Evolutionary conservation across 2,888 invertebrate species (phyloP).

Genomic region (Thymelicus sylvestris): DNA sequence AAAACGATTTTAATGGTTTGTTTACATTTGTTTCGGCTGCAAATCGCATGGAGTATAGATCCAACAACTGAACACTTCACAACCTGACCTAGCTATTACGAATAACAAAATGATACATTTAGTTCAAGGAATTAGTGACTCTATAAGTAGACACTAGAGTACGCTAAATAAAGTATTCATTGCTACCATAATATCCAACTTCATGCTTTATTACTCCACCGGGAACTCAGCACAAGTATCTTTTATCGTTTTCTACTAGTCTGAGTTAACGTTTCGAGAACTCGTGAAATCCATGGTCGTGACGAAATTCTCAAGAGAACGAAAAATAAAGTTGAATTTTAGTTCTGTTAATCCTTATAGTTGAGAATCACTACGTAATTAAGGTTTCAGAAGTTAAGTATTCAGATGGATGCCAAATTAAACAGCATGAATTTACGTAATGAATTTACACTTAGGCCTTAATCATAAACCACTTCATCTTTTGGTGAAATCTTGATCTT

Average conservation of each 20-base stretch:
- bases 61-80: no score
- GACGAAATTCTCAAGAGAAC: neutral
- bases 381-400: no score
- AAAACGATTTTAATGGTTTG: no score
- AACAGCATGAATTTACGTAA: no score
- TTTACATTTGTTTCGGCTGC: no score
- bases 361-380: no score
- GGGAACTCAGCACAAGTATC: constrained; percentile 17
- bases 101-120: neutral
- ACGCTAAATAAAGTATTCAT: constrained; percentile 33
- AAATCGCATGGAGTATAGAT: no score
- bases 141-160: neutral
- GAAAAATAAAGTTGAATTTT: neutral
- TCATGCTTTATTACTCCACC: constrained; percentile 25
- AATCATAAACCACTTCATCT: no score
- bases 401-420: no score
- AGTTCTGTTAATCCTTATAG: neutral
- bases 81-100: no score
- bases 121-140: neutral
- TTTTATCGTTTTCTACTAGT: constrained; percentile 31
- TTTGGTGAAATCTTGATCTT: no score
- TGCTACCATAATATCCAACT: constrained; percentile 25
- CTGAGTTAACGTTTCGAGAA: constrained; percentile 18
- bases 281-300: constrained; percentile 9
- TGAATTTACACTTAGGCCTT: no score